Conservation (phyloP, 2,113 vertebrate genomes). For the Forbesichthys papilliferus region DNA sequence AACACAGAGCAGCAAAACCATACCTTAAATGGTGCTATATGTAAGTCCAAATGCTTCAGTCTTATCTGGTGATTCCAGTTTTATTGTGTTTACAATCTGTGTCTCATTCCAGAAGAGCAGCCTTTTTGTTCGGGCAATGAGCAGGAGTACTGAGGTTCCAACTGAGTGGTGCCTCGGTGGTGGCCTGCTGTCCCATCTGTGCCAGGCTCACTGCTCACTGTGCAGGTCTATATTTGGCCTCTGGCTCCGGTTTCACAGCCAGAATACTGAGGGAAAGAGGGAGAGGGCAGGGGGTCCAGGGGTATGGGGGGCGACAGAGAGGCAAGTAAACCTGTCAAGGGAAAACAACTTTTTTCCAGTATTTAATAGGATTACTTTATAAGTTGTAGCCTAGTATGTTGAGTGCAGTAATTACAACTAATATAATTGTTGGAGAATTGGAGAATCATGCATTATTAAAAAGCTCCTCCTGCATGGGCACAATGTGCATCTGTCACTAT, state of each 20-base stretch:
- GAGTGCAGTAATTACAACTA: background rate
- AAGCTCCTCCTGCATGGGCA: background rate
- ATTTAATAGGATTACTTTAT: background rate
- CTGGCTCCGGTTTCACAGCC: conserved; percentile 92
- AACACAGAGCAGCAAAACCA: conserved; percentile 6
- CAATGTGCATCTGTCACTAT: background rate
- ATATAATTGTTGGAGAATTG: background rate
- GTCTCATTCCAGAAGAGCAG: conserved; percentile 57
- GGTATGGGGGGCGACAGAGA: conserved; percentile 35
- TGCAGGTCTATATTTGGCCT: conserved; percentile 92
- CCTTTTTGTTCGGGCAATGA: conserved; percentile 49
- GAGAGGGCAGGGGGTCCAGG: conserved; percentile 52
- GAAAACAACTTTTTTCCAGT: conserved; percentile 24
- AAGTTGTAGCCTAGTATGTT: conserved; percentile 5
- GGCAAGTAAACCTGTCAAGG: conserved; percentile 15
- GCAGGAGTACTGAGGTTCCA: conserved; percentile 61
- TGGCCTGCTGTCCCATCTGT: conserved; percentile 86
- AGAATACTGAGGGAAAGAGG: conserved; percentile 77
- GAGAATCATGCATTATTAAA: background rate
- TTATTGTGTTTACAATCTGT: conserved; percentile 39
- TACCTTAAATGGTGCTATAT: conserved; percentile 60
- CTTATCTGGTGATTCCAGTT: conserved; percentile 53
- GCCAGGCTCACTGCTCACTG: conserved; percentile 79
- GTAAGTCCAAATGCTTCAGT: conserved; percentile 37
- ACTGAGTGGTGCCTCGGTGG: conserved; percentile 74